Conservation (phyloP, 1,140 invertebrate species). For the Ridgeia piscesae region DNA sequence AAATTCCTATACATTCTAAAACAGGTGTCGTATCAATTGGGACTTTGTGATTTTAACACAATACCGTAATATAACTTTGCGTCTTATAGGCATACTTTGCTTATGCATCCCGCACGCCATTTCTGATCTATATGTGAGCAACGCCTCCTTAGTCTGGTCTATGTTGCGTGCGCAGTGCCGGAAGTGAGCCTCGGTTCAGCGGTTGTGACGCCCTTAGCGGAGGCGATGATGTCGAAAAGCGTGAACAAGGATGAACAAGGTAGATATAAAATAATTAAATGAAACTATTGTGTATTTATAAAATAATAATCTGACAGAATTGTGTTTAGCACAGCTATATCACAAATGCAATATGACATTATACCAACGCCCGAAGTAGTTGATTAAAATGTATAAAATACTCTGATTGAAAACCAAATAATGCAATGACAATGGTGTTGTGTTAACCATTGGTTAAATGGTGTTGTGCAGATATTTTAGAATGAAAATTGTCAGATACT, state of each 20-base stretch:
- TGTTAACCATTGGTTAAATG: too few relatives aligned
- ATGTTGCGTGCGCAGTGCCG: constrained; percentile 2
- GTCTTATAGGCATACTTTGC: background rate
- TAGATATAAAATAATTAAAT: background rate
- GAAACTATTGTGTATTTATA: too few relatives aligned
- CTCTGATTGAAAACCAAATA: too few relatives aligned
- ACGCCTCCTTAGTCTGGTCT: background rate
- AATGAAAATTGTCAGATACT: too few relatives aligned
- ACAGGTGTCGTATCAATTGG: background rate
- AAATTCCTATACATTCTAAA: background rate
- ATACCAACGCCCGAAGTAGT: too few relatives aligned
- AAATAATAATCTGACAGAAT: too few relatives aligned
- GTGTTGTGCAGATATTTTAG: too few relatives aligned
- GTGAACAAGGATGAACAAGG: background rate
- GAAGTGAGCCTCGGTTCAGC: background rate
- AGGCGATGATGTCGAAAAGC: background rate
- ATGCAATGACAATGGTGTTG: too few relatives aligned
- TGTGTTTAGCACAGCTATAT: too few relatives aligned
- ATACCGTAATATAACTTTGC: too few relatives aligned
- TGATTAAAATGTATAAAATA: too few relatives aligned
- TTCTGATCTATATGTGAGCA: background rate
- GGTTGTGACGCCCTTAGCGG: background rate
- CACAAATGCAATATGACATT: too few relatives aligned
- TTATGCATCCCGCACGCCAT: background rate
- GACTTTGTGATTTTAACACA: background rate